Evolutionary conservation across 2,797 vertebrate genomes (phyloP).

Genomic region (Melanotaenia trifasciata): DNA sequence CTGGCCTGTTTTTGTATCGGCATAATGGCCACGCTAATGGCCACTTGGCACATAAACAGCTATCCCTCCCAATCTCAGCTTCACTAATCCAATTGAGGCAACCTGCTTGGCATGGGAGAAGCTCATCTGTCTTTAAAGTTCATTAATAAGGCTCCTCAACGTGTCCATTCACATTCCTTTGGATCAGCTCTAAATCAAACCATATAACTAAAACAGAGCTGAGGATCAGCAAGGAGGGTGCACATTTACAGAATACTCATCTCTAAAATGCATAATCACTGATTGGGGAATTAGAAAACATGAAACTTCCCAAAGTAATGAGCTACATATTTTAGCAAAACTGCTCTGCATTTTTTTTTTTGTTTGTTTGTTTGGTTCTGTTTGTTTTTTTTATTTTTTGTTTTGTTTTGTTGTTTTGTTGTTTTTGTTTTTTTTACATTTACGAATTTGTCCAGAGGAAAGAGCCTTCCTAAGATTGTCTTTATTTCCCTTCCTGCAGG

Average conservation of each 20-base stretch:
- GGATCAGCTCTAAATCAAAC: constrained; percentile 47
- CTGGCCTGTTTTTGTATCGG: constrained; percentile 67
- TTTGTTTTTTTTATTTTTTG: no score
- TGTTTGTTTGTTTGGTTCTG: no score
- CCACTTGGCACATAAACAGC: constrained; percentile 80
- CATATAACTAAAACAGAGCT: constrained; percentile 18
- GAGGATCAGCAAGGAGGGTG: constrained; percentile 1
- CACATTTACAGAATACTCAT: constrained; percentile 48
- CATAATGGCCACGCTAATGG: constrained; percentile 71
- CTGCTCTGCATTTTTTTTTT: background rate
- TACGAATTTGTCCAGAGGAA: constrained; percentile 23
- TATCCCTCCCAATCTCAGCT: constrained; percentile 76
- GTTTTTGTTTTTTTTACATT: background rate
- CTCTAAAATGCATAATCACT: constrained; percentile 57
- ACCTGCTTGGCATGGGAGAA: constrained; percentile 77
- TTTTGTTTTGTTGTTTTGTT: no score
- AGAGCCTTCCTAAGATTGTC: constrained; percentile 27
- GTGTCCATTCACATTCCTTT: constrained; percentile 70
- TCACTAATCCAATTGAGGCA: constrained; percentile 79
- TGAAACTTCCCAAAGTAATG: constrained; percentile 33
- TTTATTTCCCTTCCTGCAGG: constrained; percentile 33
- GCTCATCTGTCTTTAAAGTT: constrained; percentile 81
- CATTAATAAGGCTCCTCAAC: constrained; percentile 73
- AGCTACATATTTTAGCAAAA: constrained; percentile 45
- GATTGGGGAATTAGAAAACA: constrained; percentile 57